Evolutionary conservation across 2,797 vertebrate genomes (phyloP), one percentile per base, ranked within the genome.

Genomic region (Myripristis murdjan): DNA sequence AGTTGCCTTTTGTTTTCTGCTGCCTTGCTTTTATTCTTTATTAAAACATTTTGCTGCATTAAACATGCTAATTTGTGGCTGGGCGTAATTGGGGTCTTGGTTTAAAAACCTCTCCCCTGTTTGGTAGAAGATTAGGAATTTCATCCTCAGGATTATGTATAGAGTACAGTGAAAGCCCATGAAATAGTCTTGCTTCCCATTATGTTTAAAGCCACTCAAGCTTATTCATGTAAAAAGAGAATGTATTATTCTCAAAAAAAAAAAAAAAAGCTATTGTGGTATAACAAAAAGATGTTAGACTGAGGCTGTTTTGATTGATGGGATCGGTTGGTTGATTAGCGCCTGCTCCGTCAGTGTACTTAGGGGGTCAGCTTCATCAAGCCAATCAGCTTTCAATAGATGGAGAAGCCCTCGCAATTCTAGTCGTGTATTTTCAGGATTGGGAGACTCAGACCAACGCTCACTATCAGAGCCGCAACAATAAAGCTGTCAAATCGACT

Each of bases 61-160:
- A 91, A 91, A 94, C 89, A 92, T 91, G 90, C 91, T 91, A 91
- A 94, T 94, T 92, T 91, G 78, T 78, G 79, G 87, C 82, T 82
- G 70, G 85, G 86, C 80, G 88, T 94, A 94, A 94, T 93, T 93
- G 89, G 88, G 91, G 92, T 94, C 91, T 89, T 90, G 89, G 84
- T 89, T 92, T 83, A 86, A 91, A 90, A 89, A 87, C 76, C 72
- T 89, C 86, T 88, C 83, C 85, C 79, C 89, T 92, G 90, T 92
- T 93, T 92, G 86, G 92, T 77, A 84, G 85, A 87, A 94, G 94
- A 95, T 95, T 95, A 94, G 85, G 81, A 90, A 93, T 94, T 94
- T 91, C 87, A 92, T 94, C 88, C 89, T 78, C 79, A 84, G 94
- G 91, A 94, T 95, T 94, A 94, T 91, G 86, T 75, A 75, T 47